Percentiles rank a stretch among this genome's conserved stretches.
phyloP scores from a whole-genome alignment of 2,113 vertebrate genomes.

The Hystrix cristata region DNA sequence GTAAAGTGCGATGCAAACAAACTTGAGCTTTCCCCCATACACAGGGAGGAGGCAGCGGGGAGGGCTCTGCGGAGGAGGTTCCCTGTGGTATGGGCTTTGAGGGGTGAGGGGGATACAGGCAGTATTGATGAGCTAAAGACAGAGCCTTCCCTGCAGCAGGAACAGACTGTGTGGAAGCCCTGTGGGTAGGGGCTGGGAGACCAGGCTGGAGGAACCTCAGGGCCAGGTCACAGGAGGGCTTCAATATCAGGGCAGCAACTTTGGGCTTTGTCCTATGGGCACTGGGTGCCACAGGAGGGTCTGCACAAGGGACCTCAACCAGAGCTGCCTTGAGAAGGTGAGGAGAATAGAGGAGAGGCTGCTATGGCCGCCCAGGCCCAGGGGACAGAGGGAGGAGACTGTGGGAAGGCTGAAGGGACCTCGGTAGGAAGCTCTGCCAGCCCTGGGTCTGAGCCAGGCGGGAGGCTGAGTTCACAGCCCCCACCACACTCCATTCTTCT shows the following conservation, averaged over 20 bases:
- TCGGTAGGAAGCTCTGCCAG: rapidly evolving
- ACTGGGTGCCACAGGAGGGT: neutral
- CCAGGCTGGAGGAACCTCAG: neutral
- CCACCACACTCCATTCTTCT: rapidly evolving
- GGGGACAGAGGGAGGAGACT: neutral
- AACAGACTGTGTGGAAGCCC: neutral
- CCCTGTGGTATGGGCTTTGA: neutral
- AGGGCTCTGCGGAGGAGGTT: neutral
- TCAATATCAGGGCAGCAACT: neutral
- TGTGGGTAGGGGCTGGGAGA: neutral
- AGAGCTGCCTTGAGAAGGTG: neutral
- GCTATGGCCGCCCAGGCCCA: neutral
- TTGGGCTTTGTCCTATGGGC: neutral
- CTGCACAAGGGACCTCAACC: neutral
- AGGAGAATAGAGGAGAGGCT: neutral
- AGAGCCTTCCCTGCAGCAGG: neutral
- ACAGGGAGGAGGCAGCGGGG: neutral
- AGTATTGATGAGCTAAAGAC: neutral
- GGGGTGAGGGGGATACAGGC: neutral
- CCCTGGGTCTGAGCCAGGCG: rapidly evolving
- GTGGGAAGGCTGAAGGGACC: neutral
- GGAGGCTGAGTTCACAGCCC: neutral
- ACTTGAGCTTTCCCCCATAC: neutral
- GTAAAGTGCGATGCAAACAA: neutral
- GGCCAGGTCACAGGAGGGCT: neutral